A percentile compares a stretch with the other conserved stretches of the same genome.
Evolutionary conservation across 2,113 vertebrate species (phyloP).

Genomic region (Eleginops maclovinus): DNA sequence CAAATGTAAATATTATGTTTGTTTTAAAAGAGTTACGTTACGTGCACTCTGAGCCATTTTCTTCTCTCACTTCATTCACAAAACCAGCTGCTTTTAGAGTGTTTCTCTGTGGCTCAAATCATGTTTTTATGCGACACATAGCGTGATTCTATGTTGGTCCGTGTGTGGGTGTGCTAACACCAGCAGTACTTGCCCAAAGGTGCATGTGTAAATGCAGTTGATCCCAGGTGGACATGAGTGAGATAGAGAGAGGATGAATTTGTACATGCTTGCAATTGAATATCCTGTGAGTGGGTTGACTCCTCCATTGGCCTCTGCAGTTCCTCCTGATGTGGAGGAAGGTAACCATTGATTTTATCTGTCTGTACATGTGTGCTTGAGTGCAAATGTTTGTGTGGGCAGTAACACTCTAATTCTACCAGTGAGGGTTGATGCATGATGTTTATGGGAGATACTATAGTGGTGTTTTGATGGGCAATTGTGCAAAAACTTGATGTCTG

Average conservation of each 20-base stretch:
- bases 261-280: constrained; percentile 66
- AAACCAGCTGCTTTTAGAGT: constrained; percentile 36
- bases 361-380: constrained; percentile 45
- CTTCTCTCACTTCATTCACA: constrained; percentile 64
- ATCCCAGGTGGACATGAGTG: constrained; percentile 55
- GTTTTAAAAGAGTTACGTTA: background rate
- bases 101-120: constrained; percentile 27
- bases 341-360: constrained; percentile 73
- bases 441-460: constrained; percentile 61
- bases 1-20: background rate
- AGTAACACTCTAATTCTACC: constrained; percentile 57
- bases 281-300: constrained; percentile 76
- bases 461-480: constrained; percentile 57
- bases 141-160: constrained; percentile 46
- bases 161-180: constrained; percentile 46
- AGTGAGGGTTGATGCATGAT: constrained; percentile 63
- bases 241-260: constrained; percentile 63
- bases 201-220: constrained; percentile 59
- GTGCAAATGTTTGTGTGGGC: constrained; percentile 64
- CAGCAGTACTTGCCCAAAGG: constrained; percentile 53
- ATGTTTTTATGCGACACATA: constrained; percentile 40
- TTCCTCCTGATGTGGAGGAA: constrained; percentile 72
- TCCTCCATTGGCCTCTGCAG: constrained; percentile 69
- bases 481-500: constrained; percentile 58
- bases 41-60: background rate